Base-by-base conservation (phyloP, 2,888 invertebrate genomes). In the Tryphoninae sp. region DNA sequence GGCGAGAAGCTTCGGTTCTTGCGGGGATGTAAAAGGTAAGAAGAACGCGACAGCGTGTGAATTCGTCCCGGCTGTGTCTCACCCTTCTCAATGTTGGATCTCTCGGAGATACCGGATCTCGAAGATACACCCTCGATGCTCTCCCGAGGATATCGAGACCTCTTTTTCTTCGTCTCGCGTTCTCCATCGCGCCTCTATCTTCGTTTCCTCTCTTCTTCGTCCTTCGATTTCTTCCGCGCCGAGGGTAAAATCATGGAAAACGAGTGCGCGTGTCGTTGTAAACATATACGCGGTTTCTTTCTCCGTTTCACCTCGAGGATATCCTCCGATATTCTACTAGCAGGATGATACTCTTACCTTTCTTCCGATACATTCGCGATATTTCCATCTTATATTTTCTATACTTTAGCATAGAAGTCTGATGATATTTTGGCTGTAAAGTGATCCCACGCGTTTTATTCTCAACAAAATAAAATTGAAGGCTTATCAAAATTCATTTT, bases 61-160 rank as follows among this genome's bases (percentile, higher is more conserved):
- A 77, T 71, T 64, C 64, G 71, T 64, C 71, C 71, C 62, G 42
- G 45, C 77, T 71, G 55, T 77, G 69, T 77, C 69, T 77, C 77
- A 77, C 77, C 45, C 6, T 77, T 49, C 65, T 51, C 61, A 23
- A 16, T 23, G 23, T 40, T 49, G 51, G 49, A 68, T 59, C 67
- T 76, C 62, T 53, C 11, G 53, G 23, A 62, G 71, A 55, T 64
- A 77, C 64, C 55, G 71, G 69, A 71, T 64, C 26, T 49, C 72
- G 23, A 26, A 51, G 72, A 78, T 53, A 61, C 51, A 59, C 53
- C 53, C 62, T 62, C 69, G 53, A 77, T 51, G 42, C 61, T 69
- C 51, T 58, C 65, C 9, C 13, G 67, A 53, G 67, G 59, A 73
- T 75, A 75, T 65, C 65, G 65, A 67, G 58, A 26, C 58, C 61